Evolutionary conservation across 2,113 vertebrate genomes (phyloP).

Genomic region (Pachyramphus minor): DNA sequence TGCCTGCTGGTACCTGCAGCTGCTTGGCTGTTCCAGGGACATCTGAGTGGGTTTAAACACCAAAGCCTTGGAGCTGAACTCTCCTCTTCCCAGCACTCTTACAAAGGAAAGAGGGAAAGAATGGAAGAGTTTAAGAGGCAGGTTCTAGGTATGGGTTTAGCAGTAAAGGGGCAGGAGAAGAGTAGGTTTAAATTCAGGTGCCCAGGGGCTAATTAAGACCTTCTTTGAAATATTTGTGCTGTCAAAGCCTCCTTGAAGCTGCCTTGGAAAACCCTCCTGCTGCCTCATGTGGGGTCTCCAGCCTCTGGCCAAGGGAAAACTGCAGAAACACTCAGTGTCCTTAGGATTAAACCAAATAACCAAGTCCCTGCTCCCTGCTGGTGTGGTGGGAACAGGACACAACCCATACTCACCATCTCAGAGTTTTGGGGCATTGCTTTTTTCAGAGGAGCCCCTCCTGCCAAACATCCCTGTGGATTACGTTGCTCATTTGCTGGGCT

Average conservation of each 20-base stretch:
- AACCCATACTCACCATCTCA: background rate
- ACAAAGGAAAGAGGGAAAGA: background rate
- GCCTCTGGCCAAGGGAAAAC: background rate
- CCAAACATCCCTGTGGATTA: slow-evolving; percentile 6
- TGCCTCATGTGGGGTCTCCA: background rate
- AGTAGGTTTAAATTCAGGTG: background rate
- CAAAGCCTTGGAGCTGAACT: background rate
- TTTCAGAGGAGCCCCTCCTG: background rate
- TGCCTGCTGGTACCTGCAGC: background rate
- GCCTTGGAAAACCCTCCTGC: fast-evolving
- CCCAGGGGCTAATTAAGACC: too few species aligned
- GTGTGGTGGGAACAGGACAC: background rate
- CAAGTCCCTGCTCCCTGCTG: background rate
- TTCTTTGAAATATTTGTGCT: background rate
- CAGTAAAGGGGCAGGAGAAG: background rate
- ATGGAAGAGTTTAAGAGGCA: fast-evolving
- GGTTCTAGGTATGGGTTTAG: background rate
- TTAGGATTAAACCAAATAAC: background rate
- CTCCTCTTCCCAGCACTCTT: background rate
- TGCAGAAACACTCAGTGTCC: fast-evolving
- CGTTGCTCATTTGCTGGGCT: slow-evolving; percentile 63
- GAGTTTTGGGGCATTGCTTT: fast-evolving
- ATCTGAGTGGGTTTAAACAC: background rate
- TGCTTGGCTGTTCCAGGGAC: background rate
- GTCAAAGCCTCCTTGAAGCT: background rate